Evolutionary conservation across 2,797 vertebrate species (phyloP).

Genomic region (Poeciliopsis paucimaculata): DNA sequence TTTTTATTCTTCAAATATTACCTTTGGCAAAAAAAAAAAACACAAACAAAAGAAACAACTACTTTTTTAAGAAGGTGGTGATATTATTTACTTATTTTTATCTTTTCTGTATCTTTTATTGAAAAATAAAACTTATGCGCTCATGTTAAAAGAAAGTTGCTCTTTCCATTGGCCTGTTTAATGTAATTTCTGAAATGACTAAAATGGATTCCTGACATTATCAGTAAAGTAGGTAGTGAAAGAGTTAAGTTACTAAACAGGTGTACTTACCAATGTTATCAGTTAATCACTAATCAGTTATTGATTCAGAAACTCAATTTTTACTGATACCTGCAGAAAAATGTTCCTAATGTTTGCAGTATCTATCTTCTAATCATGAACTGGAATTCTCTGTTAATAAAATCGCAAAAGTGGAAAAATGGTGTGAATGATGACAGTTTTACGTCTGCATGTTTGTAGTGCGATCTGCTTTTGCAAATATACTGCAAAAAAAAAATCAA

Average conservation of each 20-base stretch:
- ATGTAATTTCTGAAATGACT: not conserved
- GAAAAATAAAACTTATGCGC: no score
- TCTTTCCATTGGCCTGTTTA: not conserved
- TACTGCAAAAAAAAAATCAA: not conserved
- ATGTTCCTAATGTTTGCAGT: not conserved
- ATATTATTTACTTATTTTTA: no score
- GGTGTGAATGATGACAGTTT: not conserved
- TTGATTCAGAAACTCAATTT: not conserved
- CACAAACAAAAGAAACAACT: no score
- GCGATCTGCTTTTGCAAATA: not conserved
- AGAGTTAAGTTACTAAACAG: not conserved
- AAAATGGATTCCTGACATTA: not conserved
- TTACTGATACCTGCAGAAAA: not conserved
- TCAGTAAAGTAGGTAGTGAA: not conserved
- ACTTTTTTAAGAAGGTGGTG: no score
- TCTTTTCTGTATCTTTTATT: no score
- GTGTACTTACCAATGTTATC: no score
- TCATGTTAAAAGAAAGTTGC: not conserved
- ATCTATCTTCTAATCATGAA: not conserved
- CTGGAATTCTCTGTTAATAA: not conserved
- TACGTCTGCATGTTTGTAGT: not conserved
- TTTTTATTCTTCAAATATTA: no score
- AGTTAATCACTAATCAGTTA: not conserved
- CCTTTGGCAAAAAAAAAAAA: no score
- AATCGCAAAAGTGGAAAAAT: not conserved